These are phyloP conservation scores for Myripristis jacobus DNA, from an alignment of 2,797 vertebrate species.

Conservation along the genomic window DNA sequence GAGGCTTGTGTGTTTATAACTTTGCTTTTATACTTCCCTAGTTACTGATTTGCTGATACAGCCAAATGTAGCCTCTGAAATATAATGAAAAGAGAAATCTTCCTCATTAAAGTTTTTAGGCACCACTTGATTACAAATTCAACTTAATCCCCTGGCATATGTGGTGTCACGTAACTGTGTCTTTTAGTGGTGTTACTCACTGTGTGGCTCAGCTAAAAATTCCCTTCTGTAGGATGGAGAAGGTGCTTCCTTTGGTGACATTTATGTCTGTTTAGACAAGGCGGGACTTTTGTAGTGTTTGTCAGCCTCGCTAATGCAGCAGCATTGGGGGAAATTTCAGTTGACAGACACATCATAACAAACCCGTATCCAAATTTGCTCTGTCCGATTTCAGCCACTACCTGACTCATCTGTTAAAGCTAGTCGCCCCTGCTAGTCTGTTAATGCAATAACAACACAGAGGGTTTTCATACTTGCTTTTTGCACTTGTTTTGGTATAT, in stretches of 20 bases:
- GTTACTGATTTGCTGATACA: too few relatives aligned
- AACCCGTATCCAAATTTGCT: neutral
- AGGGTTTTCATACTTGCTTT: too few relatives aligned
- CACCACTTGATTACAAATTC: neutral
- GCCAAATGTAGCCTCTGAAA: too few relatives aligned
- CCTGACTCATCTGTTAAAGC: too few relatives aligned
- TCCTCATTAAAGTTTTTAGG: too few relatives aligned
- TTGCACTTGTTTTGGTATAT: too few relatives aligned
- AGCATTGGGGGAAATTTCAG: neutral
- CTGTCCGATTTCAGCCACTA: too few relatives aligned
- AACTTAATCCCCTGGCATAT: neutral
- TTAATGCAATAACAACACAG: too few relatives aligned
- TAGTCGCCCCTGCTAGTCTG: too few relatives aligned
- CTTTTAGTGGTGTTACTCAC: neutral
- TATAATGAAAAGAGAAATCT: too few relatives aligned
- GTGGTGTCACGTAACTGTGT: neutral
- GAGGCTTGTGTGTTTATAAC: neutral
- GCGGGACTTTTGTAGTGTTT: too few relatives aligned
- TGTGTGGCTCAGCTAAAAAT: constrained; percentile 17
- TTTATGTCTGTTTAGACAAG: neutral
- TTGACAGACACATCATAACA: neutral
- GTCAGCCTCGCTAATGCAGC: neutral
- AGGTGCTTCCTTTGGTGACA: neutral
- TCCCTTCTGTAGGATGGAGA: neutral
- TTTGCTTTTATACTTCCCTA: too few relatives aligned